Percentiles rank a stretch among this genome's conserved stretches.
Evolutionary conservation across 2,113 vertebrate genomes (phyloP).

Genomic region (Aix galericulata): DNA sequence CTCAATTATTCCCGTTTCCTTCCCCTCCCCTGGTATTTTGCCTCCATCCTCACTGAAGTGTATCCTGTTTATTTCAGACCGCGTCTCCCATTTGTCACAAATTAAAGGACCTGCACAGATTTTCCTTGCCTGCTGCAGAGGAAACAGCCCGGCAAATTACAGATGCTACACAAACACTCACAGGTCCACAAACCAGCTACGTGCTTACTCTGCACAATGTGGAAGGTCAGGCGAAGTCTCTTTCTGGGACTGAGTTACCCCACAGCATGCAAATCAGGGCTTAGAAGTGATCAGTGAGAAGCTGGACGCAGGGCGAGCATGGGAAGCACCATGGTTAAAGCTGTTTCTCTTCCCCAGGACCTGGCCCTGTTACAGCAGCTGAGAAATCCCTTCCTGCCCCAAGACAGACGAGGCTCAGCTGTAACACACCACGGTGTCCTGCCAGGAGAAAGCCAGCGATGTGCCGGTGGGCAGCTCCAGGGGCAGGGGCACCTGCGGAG

Average conservation of each 20-base stretch:
- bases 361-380: neutral
- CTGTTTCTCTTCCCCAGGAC: neutral
- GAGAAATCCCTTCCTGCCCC: neutral
- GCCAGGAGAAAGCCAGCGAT: neutral
- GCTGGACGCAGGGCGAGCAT: rapidly evolving
- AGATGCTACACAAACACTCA: neutral
- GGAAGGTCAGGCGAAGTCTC: neutral
- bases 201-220: neutral
- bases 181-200: neutral
- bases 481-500: rapidly evolving
- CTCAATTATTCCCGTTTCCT: neutral
- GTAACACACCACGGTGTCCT: rapidly evolving
- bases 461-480: neutral
- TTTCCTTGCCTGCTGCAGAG: conserved; percentile 31
- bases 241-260: neutral
- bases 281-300: neutral
- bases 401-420: neutral
- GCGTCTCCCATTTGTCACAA: neutral
- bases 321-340: neutral
- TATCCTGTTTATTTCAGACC: conserved; percentile 12
- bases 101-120: conserved; percentile 14
- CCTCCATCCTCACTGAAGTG: rapidly evolving
- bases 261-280: conserved; percentile 31
- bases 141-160: neutral
- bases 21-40: neutral